Conservation (phyloP, 2,113 vertebrate genomes). For the Columba livia region DNA sequence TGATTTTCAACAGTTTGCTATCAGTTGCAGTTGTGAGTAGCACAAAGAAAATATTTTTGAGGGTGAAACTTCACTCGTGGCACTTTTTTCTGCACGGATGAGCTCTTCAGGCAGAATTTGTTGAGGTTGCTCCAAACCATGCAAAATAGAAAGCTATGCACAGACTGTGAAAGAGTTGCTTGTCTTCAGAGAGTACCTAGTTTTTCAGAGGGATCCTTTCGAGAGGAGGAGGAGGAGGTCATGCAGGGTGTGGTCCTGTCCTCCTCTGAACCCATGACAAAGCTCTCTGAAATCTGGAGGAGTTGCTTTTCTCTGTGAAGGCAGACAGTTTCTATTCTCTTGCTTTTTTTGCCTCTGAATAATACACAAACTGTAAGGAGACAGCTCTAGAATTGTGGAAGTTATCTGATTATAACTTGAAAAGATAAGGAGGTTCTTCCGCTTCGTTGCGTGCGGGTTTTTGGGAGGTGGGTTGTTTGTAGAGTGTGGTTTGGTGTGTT, state of each 20-base stretch:
- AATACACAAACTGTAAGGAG: not conserved
- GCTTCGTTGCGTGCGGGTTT: not conserved
- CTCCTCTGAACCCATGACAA: not conserved
- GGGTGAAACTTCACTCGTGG: not conserved
- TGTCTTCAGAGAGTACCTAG: not conserved
- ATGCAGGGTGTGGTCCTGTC: not conserved
- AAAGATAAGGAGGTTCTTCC: not conserved
- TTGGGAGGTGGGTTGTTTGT: not conserved
- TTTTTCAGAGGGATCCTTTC: not conserved
- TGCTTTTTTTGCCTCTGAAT: not conserved
- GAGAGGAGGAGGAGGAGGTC: not conserved
- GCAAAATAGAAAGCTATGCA: not conserved
- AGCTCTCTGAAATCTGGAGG: not conserved
- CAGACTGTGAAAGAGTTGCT: not conserved
- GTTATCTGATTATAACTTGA: not conserved
- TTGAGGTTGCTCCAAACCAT: accelerated
- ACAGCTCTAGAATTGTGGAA: not conserved
- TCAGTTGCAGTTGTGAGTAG: not conserved
- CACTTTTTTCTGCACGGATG: not conserved
- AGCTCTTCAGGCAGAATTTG: not conserved
- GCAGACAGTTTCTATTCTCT: not conserved
- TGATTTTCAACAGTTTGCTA: not conserved
- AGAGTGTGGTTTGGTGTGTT: not conserved
- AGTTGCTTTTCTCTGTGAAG: not conserved
- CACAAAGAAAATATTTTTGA: not conserved